These are phyloP conservation scores for Alexandromys oeconomus DNA, from an alignment of 2,797 vertebrate species.

Conservation along the genomic window DNA sequence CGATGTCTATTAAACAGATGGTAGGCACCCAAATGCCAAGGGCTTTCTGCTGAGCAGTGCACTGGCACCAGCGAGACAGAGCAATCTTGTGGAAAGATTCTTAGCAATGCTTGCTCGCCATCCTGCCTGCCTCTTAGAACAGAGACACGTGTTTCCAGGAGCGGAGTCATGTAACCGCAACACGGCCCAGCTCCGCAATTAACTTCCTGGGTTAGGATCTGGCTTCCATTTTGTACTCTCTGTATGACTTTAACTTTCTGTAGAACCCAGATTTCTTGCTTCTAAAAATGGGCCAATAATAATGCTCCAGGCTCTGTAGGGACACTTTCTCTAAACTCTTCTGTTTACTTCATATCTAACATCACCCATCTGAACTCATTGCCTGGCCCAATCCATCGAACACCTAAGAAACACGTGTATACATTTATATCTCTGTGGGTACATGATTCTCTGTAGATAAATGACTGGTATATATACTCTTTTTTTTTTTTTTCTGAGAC, in stretches of 20 bases:
- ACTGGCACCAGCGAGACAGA: slow-evolving; percentile 51
- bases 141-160: slow-evolving; percentile 25
- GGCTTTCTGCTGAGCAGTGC: slow-evolving; percentile 67
- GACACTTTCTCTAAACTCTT: neutral
- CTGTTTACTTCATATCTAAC: neutral
- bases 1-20: slow-evolving; percentile 75
- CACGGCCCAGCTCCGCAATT: neutral
- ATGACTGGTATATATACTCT: neutral
- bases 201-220: neutral
- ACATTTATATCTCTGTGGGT: neutral
- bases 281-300: slow-evolving; percentile 7
- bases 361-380: slow-evolving; percentile 35
- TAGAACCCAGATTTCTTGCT: neutral
- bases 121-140: slow-evolving; percentile 21
- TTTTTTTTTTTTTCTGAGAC: neutral
- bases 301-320: neutral
- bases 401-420: neutral
- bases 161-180: neutral
- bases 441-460: neutral
- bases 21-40: slow-evolving; percentile 69
- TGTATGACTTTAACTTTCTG: slow-evolving; percentile 16
- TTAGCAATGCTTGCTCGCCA: neutral
- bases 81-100: slow-evolving; percentile 40
- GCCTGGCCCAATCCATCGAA: neutral
- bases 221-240: neutral